Conservation (phyloP, 92 coral and sea anemone species). For the Montipora capitata region DNA sequence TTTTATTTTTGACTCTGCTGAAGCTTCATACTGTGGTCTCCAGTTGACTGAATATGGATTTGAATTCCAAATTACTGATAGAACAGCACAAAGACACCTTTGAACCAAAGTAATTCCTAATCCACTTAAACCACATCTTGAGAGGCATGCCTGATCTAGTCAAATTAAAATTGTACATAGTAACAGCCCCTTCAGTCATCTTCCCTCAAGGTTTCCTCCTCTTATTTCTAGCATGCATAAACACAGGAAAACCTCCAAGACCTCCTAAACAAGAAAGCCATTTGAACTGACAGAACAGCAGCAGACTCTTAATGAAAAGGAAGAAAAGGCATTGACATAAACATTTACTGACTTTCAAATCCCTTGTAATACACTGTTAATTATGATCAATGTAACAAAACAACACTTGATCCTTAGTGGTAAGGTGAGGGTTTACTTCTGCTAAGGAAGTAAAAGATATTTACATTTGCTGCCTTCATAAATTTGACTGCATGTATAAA, state of each 20-base stretch:
- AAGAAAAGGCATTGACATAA: neutral
- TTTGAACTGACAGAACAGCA: neutral
- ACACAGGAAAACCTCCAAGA: too few relatives aligned
- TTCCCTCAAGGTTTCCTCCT: too few relatives aligned
- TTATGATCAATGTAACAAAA: too few relatives aligned
- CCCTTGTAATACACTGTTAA: neutral
- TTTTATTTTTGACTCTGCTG: too few relatives aligned
- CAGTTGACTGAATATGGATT: neutral
- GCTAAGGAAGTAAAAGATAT: neutral
- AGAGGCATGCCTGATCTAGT: neutral
- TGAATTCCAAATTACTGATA: neutral
- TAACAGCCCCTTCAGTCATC: neutral
- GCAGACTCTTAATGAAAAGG: neutral
- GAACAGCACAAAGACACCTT: too few relatives aligned
- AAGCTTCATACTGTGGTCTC: neutral
- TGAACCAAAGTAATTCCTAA: too few relatives aligned
- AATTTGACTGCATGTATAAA: neutral
- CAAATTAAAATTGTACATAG: neutral
- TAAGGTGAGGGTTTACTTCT: too few relatives aligned
- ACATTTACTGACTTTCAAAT: neutral
- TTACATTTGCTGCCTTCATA: neutral
- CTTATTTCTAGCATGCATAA: too few relatives aligned
- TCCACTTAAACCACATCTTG: neutral
- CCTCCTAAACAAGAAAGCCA: too few relatives aligned
- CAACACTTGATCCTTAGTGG: neutral